A percentile compares a stretch with the other conserved stretches of the same genome.
Conservation (phyloP, 2,113 vertebrate genomes). For the Halichoerus grypus region DNA sequence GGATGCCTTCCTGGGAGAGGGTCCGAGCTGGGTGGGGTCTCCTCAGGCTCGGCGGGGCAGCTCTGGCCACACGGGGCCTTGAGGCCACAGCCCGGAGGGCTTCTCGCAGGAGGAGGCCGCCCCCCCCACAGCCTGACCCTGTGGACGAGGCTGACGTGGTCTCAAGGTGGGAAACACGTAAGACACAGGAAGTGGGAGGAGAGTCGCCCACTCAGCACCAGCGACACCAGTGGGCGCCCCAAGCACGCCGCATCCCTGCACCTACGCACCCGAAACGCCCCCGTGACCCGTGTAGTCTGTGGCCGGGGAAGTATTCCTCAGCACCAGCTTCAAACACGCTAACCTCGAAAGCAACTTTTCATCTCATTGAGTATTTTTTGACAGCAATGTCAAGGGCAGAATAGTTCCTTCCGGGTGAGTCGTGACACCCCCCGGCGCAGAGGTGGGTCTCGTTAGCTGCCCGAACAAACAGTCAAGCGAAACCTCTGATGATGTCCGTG, state of each 20-base stretch:
- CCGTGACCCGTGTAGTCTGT: background rate
- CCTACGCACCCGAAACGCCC: fast-evolving
- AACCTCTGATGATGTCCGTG: background rate
- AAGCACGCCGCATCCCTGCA: background rate
- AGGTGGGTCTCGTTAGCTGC: fast-evolving
- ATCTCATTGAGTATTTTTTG: background rate
- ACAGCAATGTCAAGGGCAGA: background rate
- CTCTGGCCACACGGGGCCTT: background rate
- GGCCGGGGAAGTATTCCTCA: background rate
- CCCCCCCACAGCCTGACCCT: background rate
- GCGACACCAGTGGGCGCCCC: fast-evolving
- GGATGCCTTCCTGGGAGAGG: background rate
- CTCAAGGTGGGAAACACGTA: background rate
- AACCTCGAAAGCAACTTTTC: background rate
- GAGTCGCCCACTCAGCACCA: fast-evolving
- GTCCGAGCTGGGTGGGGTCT: background rate
- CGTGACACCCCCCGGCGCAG: fast-evolving
- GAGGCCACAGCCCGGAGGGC: background rate
- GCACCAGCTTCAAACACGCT: background rate
- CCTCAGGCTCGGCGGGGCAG: background rate
- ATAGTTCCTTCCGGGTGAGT: background rate
- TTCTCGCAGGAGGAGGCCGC: background rate
- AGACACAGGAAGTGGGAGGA: background rate
- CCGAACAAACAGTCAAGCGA: background rate
- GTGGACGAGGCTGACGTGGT: background rate